phyloP scores from a whole-genome alignment of 2,797 vertebrate genomes.

The Danio albolineatus region DNA sequence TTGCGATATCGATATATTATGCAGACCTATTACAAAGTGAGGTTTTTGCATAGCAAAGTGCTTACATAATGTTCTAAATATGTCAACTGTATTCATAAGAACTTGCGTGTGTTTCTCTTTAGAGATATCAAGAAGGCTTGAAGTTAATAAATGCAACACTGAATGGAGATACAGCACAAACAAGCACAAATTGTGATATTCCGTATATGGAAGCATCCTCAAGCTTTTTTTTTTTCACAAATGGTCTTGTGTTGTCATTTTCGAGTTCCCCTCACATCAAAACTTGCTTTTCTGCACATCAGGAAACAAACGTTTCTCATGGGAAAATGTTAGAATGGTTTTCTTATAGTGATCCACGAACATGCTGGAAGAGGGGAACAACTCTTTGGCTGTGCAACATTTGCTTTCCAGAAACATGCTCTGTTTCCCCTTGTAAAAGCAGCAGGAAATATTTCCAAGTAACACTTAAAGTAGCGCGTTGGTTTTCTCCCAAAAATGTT shows the following conservation, averaged over 20 bases:
- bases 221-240: no score
- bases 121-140: background rate
- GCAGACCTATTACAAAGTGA: no score
- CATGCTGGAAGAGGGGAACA: constrained; percentile 60
- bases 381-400: constrained; percentile 68
- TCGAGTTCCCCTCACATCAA: constrained; percentile 68
- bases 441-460: constrained; percentile 80
- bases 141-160: background rate
- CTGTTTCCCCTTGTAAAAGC: constrained; percentile 82
- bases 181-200: background rate
- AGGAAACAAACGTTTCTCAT: background rate
- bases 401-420: constrained; percentile 74
- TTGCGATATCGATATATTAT: no score
- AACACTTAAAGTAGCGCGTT: constrained; percentile 75
- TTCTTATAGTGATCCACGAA: constrained; percentile 55
- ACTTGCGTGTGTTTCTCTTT: background rate
- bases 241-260: constrained; percentile 66
- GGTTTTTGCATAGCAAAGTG: no score
- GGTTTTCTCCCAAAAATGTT: constrained; percentile 59
- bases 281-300: constrained; percentile 63
- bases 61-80: background rate
- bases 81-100: background rate
- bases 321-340: constrained; percentile 35
- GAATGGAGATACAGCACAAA: background rate
- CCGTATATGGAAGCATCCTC: background rate